Evolutionary conservation across 64 coral and sea anemone genomes (phyloP).

Genomic region (Cladopsammia gracilis): DNA sequence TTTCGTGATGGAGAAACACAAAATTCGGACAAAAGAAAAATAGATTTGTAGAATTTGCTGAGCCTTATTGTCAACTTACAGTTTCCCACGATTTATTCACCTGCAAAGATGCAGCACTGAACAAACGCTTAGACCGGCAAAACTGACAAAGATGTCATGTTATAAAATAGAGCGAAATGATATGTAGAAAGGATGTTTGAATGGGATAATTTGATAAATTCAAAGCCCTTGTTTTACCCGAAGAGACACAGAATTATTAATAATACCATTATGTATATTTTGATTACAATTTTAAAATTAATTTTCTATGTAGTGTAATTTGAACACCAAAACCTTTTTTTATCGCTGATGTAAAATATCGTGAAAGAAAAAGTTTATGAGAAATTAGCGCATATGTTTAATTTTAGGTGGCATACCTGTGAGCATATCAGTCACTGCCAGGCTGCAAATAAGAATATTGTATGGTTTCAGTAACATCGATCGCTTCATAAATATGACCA

Average conservation of each 20-base stretch:
- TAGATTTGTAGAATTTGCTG: background rate
- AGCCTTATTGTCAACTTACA: background rate
- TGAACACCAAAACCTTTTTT: no score
- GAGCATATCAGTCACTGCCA: slow-evolving; percentile 55
- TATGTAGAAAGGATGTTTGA: background rate
- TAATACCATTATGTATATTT: background rate
- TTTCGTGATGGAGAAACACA: background rate
- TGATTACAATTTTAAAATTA: background rate
- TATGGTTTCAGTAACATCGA: slow-evolving; percentile 59
- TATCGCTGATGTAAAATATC: background rate
- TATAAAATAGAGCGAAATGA: background rate
- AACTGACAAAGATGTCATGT: background rate
- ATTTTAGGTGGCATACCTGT: slow-evolving; percentile 27
- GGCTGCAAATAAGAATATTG: slow-evolving; percentile 56
- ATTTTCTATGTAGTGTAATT: no score
- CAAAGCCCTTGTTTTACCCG: background rate
- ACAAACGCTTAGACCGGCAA: background rate
- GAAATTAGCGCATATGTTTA: no score
- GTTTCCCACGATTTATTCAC: background rate
- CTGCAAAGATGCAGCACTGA: background rate
- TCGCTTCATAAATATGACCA: slow-evolving; percentile 41
- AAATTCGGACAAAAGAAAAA: background rate
- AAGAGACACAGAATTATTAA: background rate
- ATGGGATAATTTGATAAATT: background rate
- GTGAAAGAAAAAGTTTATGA: background rate